Evolutionary conservation across 1,140 invertebrate species (phyloP).

Genomic region (Cydia fagiglandana): DNA sequence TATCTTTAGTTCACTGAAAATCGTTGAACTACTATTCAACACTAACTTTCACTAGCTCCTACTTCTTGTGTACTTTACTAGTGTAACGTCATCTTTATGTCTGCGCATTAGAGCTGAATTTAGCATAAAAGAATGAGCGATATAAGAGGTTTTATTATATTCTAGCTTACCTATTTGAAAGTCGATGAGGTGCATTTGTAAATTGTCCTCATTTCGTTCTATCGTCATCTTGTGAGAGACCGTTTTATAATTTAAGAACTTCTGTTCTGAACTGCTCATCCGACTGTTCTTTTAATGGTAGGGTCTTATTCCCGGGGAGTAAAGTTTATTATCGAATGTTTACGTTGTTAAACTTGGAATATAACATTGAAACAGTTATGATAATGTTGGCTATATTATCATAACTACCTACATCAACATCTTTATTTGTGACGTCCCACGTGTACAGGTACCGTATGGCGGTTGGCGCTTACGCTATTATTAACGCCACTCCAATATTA

Average conservation of each 20-base stretch:
- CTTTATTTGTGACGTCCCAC: too few relatives aligned
- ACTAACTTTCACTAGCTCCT: background rate
- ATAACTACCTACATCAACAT: too few relatives aligned
- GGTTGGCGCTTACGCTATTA: too few relatives aligned
- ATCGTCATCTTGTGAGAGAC: slow-evolving; percentile 7
- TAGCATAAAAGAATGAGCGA: background rate
- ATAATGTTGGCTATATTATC: too few relatives aligned
- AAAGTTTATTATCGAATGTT: slow-evolving; percentile 3
- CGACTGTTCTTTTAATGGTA: background rate
- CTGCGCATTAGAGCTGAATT: background rate
- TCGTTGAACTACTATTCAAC: background rate
- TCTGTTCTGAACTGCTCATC: background rate
- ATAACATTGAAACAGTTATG: background rate
- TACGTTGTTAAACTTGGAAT: background rate
- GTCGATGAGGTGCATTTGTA: slow-evolving; percentile 21
- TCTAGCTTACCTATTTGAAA: slow-evolving; percentile 14
- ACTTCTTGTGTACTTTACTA: background rate
- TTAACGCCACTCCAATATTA: too few relatives aligned
- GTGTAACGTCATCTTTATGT: background rate
- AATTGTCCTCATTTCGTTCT: slow-evolving; percentile 1
- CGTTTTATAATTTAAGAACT: background rate
- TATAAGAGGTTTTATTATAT: background rate
- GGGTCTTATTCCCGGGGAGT: background rate
- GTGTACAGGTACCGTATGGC: too few relatives aligned
- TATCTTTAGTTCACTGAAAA: slow-evolving; percentile 6